Base-by-base conservation (phyloP, 2,113 vertebrate species). In the Paramisgurnus dabryanus region DNA sequence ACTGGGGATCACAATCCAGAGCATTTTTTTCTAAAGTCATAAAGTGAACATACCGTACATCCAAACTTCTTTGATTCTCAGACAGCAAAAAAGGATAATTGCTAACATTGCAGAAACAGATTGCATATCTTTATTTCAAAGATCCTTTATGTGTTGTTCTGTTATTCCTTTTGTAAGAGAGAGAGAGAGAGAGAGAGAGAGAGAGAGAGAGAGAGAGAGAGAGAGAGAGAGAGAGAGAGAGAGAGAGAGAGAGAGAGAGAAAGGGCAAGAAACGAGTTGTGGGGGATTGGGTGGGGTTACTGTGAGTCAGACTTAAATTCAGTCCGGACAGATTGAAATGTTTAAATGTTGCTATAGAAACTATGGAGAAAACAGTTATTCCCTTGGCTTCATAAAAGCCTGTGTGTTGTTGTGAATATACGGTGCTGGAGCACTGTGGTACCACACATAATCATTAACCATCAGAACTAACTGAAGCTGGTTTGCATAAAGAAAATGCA, bases 281-380 rank as follows among this genome's bases (percentile, higher is more conserved):
- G 65, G 58, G 80, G 88, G 61, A 60, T 47, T 82, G 86, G 92
- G 90, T 85, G 88, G 88, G 86, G 89, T 80, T 82, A 65, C 77
- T 84, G 84, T 92, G 91, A 92, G 77, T 92, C 91, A 92, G 84
- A 72, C 79, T 83, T 87, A 86, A 80, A 87, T 85, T 88, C 81
- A 81, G 88, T 91, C 86, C 83, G 65, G 88, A 91, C 89, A 93
- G 73, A 89, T 81, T 91, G 87, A 91, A 90, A 86, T 92, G 91
- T 89, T 93, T 92, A 86, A 91, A 76, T 39, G 86, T 89, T 90
- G 80, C 91, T 86, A 90, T 90, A 89, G 85, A 45, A 71, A 91
- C 79, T 15, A 71, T 71, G 79, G 43, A 78, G 81, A 91, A 90
- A 91, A 92, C 90, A 91, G 83, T 71, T 67, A 81, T 84, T 79